phyloP scores from a whole-genome alignment of 1,140 invertebrate species.

The Neodiprion virginianus region DNA sequence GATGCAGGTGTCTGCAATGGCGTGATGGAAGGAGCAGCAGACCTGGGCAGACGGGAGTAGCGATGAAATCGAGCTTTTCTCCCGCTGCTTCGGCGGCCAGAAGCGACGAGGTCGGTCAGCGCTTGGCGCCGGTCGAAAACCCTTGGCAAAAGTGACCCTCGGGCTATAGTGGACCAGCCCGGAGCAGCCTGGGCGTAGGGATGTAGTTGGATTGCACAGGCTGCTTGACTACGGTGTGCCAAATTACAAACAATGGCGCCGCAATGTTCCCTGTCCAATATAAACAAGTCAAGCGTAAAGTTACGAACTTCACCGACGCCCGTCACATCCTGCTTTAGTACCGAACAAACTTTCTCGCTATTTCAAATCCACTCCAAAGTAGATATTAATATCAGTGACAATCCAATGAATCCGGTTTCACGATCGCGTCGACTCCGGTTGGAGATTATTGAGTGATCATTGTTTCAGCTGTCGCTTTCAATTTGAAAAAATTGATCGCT shows the following conservation, averaged over 20 bases:
- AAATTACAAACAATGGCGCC: slow-evolving; percentile 54
- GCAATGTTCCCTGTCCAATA: slow-evolving; percentile 51
- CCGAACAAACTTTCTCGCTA: neutral
- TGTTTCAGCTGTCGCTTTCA: neutral
- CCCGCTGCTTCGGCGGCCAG: neutral
- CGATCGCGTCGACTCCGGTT: neutral
- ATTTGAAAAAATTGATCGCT: neutral
- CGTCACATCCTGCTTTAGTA: slow-evolving; percentile 34
- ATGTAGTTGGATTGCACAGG: slow-evolving; percentile 1
- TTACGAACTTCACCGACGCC: slow-evolving; percentile 53
- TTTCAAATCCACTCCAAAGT: neutral
- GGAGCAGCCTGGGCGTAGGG: neutral
- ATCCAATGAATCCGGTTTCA: neutral
- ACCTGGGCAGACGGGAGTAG: neutral
- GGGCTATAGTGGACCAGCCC: too few relatives aligned
- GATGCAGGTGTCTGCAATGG: too few relatives aligned
- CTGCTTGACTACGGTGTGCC: slow-evolving; percentile 31
- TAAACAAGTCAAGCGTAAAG: slow-evolving; percentile 56
- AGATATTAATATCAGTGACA: neutral
- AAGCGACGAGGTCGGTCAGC: neutral
- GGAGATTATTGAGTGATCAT: neutral
- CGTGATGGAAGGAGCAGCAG: neutral
- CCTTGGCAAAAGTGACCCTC: too few relatives aligned
- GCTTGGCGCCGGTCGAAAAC: neutral
- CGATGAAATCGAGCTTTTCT: neutral